These are phyloP conservation scores for Pampus argenteus DNA, from an alignment of 2,797 vertebrate genomes.

Conservation along the genomic window DNA sequence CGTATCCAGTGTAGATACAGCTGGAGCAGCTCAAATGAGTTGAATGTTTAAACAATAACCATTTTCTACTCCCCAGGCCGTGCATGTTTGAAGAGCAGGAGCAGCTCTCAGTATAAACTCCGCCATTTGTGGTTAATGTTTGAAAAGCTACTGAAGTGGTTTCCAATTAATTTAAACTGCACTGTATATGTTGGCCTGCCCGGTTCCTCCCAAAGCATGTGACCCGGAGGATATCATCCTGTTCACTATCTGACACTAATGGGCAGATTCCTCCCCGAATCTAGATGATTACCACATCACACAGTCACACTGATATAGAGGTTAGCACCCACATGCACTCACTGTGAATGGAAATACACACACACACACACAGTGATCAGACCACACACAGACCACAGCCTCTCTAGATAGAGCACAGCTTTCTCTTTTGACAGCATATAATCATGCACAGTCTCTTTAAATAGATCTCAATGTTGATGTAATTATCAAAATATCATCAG, in stretches of 20 bases:
- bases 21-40: constrained; percentile 79
- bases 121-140: constrained; percentile 73
- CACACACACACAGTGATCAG: constrained; percentile 21
- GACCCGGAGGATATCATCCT: constrained; percentile 57
- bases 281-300: constrained; percentile 52
- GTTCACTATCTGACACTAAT: constrained; percentile 74
- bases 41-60: constrained; percentile 81
- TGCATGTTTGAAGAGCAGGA: constrained; percentile 65
- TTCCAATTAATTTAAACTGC: constrained; percentile 72
- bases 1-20: constrained; percentile 70
- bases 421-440: constrained; percentile 39
- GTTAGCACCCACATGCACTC: constrained; percentile 2
- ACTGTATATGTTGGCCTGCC: constrained; percentile 58
- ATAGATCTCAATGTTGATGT: constrained; percentile 43
- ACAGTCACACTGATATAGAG: constrained; percentile 29
- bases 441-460: constrained; percentile 43
- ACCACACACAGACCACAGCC: constrained; percentile 46
- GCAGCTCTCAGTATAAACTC: constrained; percentile 63
- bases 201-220: constrained; percentile 44
- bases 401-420: constrained; percentile 7
- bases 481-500: constrained; percentile 59
- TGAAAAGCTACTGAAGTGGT: constrained; percentile 77
- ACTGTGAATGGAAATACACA: constrained; percentile 15
- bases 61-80: constrained; percentile 55
- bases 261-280: constrained; percentile 69